phyloP scores from a whole-genome alignment of 1,140 invertebrate genomes.

The Drosophila rufa region DNA sequence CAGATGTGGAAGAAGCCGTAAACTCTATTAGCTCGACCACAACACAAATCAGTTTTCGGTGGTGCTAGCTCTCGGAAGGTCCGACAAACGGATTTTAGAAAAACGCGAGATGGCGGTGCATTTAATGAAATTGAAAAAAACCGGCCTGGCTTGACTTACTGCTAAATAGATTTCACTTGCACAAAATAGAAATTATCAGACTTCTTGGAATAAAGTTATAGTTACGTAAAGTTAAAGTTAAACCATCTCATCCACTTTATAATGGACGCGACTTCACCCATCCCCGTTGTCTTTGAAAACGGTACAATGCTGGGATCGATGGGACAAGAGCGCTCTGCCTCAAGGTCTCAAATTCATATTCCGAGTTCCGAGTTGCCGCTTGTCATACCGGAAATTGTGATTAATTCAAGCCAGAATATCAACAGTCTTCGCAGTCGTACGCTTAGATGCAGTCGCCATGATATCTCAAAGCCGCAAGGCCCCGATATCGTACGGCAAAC shows the following conservation, averaged over 20 bases:
- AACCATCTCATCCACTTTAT: neutral
- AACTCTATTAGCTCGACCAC: slow-evolving; percentile 66
- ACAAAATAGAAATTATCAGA: neutral
- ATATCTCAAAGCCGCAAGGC: slow-evolving; percentile 23
- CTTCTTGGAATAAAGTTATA: neutral
- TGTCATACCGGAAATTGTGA: slow-evolving; percentile 74
- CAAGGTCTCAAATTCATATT: slow-evolving; percentile 36
- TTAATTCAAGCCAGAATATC: slow-evolving; percentile 64
- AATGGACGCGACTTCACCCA: slow-evolving; percentile 44
- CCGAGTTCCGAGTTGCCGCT: slow-evolving; percentile 18
- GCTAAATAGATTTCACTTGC: neutral
- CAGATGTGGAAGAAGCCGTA: slow-evolving; percentile 62
- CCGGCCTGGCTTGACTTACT: no score
- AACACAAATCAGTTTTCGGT: slow-evolving; percentile 82
- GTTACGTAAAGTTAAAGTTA: neutral
- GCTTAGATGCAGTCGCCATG: slow-evolving; percentile 30
- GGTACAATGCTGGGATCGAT: slow-evolving; percentile 75
- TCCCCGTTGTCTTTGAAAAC: slow-evolving; percentile 70
- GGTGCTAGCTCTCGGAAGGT: slow-evolving; percentile 64
- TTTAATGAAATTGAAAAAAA: neutral
- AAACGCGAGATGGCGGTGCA: neutral
- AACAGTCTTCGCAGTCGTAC: slow-evolving; percentile 45
- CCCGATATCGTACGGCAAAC: no score
- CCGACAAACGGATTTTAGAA: slow-evolving; percentile 12
- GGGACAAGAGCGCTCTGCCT: slow-evolving; percentile 31